Evolutionary conservation across 53 echinoderm and acorn worm species (phyloP).

Genomic region (Glandiceps talaboti): DNA sequence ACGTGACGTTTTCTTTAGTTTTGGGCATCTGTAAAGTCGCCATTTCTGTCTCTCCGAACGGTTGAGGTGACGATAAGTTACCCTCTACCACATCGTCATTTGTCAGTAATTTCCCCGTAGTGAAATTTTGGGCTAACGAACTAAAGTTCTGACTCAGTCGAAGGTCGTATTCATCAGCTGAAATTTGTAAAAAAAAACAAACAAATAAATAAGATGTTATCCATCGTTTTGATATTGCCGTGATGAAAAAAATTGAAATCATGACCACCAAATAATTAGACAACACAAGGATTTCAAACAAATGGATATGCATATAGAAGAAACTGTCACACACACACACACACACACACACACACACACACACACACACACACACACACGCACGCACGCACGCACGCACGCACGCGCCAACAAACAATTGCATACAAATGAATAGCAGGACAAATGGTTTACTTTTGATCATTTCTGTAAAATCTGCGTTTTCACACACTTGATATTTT

Average conservation of each 20-base stretch:
- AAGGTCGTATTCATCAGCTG: constrained; percentile 20
- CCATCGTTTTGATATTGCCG: too few species aligned
- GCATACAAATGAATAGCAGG: too few species aligned
- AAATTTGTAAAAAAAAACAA: too few species aligned
- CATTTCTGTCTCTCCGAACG: constrained; percentile 1
- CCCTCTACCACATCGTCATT: constrained; percentile 2
- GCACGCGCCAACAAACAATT: too few species aligned
- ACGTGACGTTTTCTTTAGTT: constrained; percentile 9
- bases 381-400: too few species aligned
- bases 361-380: too few species aligned
- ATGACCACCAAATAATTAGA: background rate
- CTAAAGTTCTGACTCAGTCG: constrained; percentile 12
- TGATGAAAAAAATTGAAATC: background rate
- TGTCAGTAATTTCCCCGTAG: background rate
- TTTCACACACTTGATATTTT: background rate
- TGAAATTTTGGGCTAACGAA: constrained; percentile 2
- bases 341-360: too few species aligned
- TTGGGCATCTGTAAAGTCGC: constrained; percentile 5
- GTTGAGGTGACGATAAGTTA: background rate
- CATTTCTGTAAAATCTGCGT: background rate
- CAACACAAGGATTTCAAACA: too few species aligned
- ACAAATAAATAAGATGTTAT: too few species aligned
- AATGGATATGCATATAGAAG: too few species aligned
- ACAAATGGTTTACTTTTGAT: too few species aligned
- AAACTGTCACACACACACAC: too few species aligned